These are phyloP conservation scores for Acanthornis magna DNA, from an alignment of 2,797 vertebrate genomes.

Conservation along the genomic window DNA sequence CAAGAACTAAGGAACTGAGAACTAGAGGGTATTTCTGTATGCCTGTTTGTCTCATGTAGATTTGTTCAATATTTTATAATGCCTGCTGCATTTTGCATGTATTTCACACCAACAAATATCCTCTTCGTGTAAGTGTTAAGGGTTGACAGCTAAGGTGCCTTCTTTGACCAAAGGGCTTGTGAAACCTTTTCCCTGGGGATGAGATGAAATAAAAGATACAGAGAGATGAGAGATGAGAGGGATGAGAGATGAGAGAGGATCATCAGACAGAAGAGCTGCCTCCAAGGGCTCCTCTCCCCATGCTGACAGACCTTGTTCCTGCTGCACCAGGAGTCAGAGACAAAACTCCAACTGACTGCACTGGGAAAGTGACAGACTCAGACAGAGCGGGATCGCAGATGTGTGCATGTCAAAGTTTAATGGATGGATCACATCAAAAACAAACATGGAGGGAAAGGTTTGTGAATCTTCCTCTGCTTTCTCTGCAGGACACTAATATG, in stretches of 20 bases:
- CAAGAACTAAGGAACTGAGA: neutral
- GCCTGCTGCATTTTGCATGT: neutral
- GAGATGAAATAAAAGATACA: slow-evolving; percentile 19
- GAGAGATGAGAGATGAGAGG: neutral
- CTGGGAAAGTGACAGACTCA: neutral
- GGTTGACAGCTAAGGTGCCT: slow-evolving; percentile 10
- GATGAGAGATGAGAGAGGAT: neutral
- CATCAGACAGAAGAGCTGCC: neutral
- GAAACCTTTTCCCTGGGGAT: neutral
- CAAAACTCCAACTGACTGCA: neutral
- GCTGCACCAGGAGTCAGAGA: neutral
- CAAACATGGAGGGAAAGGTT: neutral
- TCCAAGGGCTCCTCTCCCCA: neutral
- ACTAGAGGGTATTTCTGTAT: neutral
- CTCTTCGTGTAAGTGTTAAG: neutral
- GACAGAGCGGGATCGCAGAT: neutral
- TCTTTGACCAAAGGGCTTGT: slow-evolving; percentile 42
- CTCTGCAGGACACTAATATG: neutral
- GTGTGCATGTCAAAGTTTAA: neutral
- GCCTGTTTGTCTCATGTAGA: neutral
- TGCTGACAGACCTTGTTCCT: neutral
- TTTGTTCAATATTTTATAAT: slow-evolving; percentile 33
- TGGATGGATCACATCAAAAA: neutral
- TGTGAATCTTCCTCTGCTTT: neutral
- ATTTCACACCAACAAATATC: slow-evolving; percentile 11